Evolutionary conservation across 2,113 vertebrate genomes (phyloP).

Genomic region (Odocoileus hemionus): DNA sequence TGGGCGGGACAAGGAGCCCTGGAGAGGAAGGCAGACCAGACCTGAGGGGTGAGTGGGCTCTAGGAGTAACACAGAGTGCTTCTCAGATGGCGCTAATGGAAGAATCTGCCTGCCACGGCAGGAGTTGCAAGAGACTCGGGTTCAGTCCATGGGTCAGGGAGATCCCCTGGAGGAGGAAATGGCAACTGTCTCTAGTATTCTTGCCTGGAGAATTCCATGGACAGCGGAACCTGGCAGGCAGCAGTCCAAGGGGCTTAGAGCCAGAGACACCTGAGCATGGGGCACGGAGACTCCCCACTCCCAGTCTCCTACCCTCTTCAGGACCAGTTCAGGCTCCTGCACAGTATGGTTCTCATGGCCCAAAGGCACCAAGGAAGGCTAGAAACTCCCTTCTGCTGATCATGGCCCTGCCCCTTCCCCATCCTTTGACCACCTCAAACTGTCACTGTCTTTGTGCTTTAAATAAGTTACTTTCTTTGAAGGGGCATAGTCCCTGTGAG

Average conservation of each 20-base stretch:
- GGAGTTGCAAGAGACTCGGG: not conserved
- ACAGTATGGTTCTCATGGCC: not conserved
- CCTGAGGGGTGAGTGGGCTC: not conserved
- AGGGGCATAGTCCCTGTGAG: not conserved
- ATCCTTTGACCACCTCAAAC: not conserved
- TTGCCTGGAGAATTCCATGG: not conserved
- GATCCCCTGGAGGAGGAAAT: not conserved
- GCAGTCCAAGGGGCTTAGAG: not conserved
- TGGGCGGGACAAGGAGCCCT: not conserved
- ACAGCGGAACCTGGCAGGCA: not conserved
- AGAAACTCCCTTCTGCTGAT: not conserved
- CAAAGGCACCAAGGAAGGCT: not conserved
- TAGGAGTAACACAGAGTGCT: not conserved
- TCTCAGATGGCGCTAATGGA: not conserved
- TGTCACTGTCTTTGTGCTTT: not conserved
- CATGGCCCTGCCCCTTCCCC: too few relatives aligned
- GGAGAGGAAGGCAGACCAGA: not conserved
- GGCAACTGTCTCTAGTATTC: not conserved
- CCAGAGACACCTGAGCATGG: not conserved
- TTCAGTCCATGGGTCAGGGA: not conserved
- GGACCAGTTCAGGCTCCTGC: not conserved
- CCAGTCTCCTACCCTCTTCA: rapidly evolving
- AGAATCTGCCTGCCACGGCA: not conserved
- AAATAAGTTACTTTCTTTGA: not conserved
- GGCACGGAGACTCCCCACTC: rapidly evolving